A percentile compares a stretch with the other conserved stretches of the same genome.
Evolutionary conservation across 2,888 invertebrate species (phyloP).

Genomic region (Hypsopygia costalis): DNA sequence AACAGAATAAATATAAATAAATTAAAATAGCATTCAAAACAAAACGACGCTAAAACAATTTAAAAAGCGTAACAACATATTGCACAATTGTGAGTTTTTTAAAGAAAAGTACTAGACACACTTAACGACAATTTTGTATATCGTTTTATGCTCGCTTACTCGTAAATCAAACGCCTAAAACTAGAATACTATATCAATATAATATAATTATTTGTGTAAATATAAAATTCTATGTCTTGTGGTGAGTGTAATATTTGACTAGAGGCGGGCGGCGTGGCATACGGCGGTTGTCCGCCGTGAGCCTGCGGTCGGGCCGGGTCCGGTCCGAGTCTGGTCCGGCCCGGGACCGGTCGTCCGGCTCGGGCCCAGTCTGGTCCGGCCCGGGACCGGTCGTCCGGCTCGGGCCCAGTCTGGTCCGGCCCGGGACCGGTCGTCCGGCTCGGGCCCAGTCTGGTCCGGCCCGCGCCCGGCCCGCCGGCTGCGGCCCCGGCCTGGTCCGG

Average conservation of each 20-base stretch:
- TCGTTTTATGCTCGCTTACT: slow-evolving; percentile 59
- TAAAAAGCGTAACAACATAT: slow-evolving; percentile 73
- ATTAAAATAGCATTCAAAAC: slow-evolving; percentile 38
- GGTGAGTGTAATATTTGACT: slow-evolving; percentile 79
- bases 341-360: not conserved
- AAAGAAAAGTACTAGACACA: slow-evolving; percentile 62
- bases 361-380: slow-evolving; percentile 1
- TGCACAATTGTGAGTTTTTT: slow-evolving; percentile 63
- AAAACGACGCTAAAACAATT: slow-evolving; percentile 61
- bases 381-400: not conserved
- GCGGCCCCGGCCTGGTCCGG: slow-evolving; percentile 1
- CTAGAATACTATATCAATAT: slow-evolving; percentile 81
- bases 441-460: slow-evolving; percentile 1
- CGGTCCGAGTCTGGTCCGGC: not conserved
- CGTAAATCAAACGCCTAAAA: slow-evolving; percentile 76
- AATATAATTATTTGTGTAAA: slow-evolving; percentile 80
- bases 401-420: slow-evolving; percentile 1
- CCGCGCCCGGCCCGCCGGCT: not conserved
- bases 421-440: not conserved
- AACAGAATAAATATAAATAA: slow-evolving; percentile 41
- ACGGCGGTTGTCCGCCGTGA: slow-evolving; percentile 25
- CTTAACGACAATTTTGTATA: slow-evolving; percentile 36
- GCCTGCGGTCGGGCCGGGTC: slow-evolving; percentile 24
- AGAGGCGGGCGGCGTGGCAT: slow-evolving; percentile 65
- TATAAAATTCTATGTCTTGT: slow-evolving; percentile 80